Percentiles rank a stretch among this genome's conserved stretches.
phyloP scores from a whole-genome alignment of 2,113 vertebrate species.

The zebrafish (Danio rerio) region GRCz12tu NC_133194.1:23121501-23122000 shows the following conservation, averaged over 20 bases:
- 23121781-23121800: slow-evolving; percentile 84
- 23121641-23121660: slow-evolving; percentile 67
- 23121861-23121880: slow-evolving; percentile 73
- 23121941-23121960: slow-evolving; percentile 73
- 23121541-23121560: background rate
- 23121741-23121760: slow-evolving; percentile 89
- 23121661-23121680: slow-evolving; percentile 52
- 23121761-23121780: slow-evolving; percentile 93
- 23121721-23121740: slow-evolving; percentile 96
- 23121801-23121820: slow-evolving; percentile 64
- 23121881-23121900: slow-evolving; percentile 84
- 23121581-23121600: slow-evolving; percentile 33
- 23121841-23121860: slow-evolving; percentile 88
- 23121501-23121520: background rate
- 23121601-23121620: slow-evolving; percentile 67
- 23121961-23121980: slow-evolving; percentile 73
- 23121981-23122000: slow-evolving; percentile 65
- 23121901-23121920: slow-evolving; percentile 90
- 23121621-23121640: slow-evolving; percentile 82
- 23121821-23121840: no score
- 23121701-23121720: slow-evolving; percentile 93
- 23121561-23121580: slow-evolving; percentile 28
- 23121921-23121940: slow-evolving; percentile 86
- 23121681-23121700: slow-evolving; percentile 77
- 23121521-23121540: no score